A percentile compares a stretch with the other conserved stretches of the same genome.
Conservation (phyloP, 1,140 invertebrate species). For the Diabrotica undecimpunctata region DNA sequence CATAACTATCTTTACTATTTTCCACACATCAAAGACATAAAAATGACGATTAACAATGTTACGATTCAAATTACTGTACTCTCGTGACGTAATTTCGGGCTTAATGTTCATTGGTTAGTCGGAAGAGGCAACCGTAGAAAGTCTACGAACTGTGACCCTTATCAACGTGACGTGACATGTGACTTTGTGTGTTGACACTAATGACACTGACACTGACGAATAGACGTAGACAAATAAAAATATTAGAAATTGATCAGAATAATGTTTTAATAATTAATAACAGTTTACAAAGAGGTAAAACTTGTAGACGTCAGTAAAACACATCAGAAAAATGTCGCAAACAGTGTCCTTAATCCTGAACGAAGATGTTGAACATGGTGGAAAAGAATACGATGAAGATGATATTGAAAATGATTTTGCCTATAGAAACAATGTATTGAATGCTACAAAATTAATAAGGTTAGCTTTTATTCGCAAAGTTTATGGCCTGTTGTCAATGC, state of each 20-base stretch:
- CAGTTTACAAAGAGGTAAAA: background rate
- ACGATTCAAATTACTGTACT: too few species aligned
- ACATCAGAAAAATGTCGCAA: constrained; percentile 23
- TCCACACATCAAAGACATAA: too few species aligned
- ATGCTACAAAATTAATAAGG: constrained; percentile 61
- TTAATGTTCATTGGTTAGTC: too few species aligned
- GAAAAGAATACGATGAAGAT: constrained; percentile 52
- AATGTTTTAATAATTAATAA: constrained; percentile 4
- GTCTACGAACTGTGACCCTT: too few species aligned
- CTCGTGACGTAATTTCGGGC: too few species aligned
- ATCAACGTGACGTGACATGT: too few species aligned
- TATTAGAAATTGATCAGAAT: background rate
- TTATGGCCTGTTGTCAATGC: constrained; percentile 71
- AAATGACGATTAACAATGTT: too few species aligned
- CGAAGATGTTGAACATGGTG: constrained; percentile 58
- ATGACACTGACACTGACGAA: background rate
- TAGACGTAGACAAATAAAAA: constrained; percentile 3
- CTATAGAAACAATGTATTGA: constrained; percentile 65
- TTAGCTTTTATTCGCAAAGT: constrained; percentile 80
- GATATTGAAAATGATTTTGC: constrained; percentile 62
- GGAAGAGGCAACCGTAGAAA: too few species aligned
- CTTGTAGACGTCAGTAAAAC: background rate
- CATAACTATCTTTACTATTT: too few species aligned
- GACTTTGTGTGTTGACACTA: too few species aligned
- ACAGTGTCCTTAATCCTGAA: constrained; percentile 49